Evolutionary conservation across 1,140 invertebrate species (phyloP), one percentile per base, ranked within the genome.

Genomic region (Battus philenor): DNA sequence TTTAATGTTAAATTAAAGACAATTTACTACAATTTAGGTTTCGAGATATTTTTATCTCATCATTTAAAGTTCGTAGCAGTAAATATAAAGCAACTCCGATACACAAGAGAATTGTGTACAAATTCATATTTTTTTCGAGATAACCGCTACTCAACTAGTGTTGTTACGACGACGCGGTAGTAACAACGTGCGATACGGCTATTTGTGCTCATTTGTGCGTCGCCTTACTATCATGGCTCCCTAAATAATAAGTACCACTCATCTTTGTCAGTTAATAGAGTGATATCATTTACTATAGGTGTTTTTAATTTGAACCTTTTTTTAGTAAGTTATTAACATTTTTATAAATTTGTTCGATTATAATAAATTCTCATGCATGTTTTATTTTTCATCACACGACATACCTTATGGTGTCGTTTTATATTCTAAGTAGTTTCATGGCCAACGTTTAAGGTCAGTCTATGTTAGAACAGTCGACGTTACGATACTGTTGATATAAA

Each of bases 161-260:
- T 63, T 45, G 24, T 50, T 53, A 39, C 47, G 29, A 47, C 49
- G 51, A 33, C 54, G 51, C 45, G 22, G 53, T 56, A 47, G 63
- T 48, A 39, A 69, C 49, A 53, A 56, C 60, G 50, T 61, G 52
- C 59, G 59, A 59, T 69, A 59, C 62, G 56, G 60, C 54, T 54
- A 56, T 63, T 71, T 67, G 71, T 77, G 58, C 38, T 63, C 59
- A 59, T 66, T 69, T 59, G 61, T 46, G 57, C 64, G 55, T 63
- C 54, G 62, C 44, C 48, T 52, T 39, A 54, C 50, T 38, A 66
- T 67, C 49, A 61, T 63, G 60, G 48, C 50, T 56, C 57, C 59
- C 24, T 62, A 58, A 57, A 30, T 44, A 38, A 13, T 12, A 31
- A 11, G 9, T 38, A 26, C 12, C 22, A 36, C 41, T 26, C 6